These are phyloP conservation scores for Actinostola sp. DNA, from an alignment of 92 coral and sea anemone genomes.

Conservation along the genomic window DNA sequence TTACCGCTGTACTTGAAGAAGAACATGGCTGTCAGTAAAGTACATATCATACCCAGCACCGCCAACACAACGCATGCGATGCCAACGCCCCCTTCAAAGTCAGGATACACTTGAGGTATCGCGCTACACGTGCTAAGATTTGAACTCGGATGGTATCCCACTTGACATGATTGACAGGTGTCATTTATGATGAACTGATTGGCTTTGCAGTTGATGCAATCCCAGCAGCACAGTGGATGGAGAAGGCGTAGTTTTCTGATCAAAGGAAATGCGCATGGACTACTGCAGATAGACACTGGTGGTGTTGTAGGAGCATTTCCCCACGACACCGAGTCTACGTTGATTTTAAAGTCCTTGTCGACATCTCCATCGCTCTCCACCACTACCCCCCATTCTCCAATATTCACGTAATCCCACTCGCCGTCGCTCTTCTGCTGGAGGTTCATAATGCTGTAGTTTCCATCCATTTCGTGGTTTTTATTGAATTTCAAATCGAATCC, in stretches of 20 bases:
- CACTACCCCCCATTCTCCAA: slow-evolving; percentile 81
- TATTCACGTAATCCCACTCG: slow-evolving; percentile 47
- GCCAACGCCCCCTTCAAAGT: slow-evolving; percentile 47
- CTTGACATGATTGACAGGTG: slow-evolving; percentile 72
- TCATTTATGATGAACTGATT: slow-evolving; percentile 70
- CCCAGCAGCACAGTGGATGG: slow-evolving; percentile 86
- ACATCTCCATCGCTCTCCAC: slow-evolving; percentile 32
- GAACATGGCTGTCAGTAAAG: slow-evolving; percentile 63
- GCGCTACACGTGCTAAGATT: slow-evolving; percentile 61
- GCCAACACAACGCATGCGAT: slow-evolving; percentile 37
- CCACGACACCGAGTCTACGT: slow-evolving; percentile 59
- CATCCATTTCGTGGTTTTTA: slow-evolving; percentile 80
- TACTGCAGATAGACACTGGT: slow-evolving; percentile 74
- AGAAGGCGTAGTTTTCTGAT: slow-evolving; percentile 52
- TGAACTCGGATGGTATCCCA: slow-evolving; percentile 67
- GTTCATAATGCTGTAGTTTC: slow-evolving; percentile 77
- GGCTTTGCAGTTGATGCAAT: slow-evolving; percentile 61
- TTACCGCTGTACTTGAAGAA: slow-evolving; percentile 54
- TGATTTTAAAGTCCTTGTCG: slow-evolving; percentile 34
- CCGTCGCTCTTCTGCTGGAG: slow-evolving; percentile 54
- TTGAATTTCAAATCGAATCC: slow-evolving; percentile 65
- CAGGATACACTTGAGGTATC: slow-evolving; percentile 63
- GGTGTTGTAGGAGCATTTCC: slow-evolving; percentile 35
- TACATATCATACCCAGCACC: slow-evolving; percentile 47
- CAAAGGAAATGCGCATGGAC: slow-evolving; percentile 48